Percentiles rank a stretch among this genome's conserved stretches.
phyloP scores from a whole-genome alignment of 2,888 invertebrate species.

The Coelopa pilipes region DNA sequence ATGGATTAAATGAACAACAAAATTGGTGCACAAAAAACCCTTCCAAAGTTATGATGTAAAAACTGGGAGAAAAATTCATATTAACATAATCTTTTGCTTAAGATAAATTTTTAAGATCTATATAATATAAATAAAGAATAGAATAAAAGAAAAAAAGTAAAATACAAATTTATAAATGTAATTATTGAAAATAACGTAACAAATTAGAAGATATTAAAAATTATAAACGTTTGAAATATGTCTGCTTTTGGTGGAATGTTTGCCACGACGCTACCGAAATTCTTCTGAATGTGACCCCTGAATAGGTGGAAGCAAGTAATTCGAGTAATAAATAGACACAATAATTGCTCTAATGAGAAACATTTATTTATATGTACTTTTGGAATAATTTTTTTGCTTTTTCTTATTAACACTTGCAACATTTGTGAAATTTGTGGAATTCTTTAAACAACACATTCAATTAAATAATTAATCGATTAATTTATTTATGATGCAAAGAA shows the following conservation, averaged over 20 bases:
- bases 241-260: too few relatives aligned
- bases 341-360: constrained; percentile 18
- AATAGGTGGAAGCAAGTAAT: not conserved
- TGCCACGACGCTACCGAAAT: too few relatives aligned
- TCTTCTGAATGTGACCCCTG: not conserved
- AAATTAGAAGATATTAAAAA: not conserved
- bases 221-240: not conserved
- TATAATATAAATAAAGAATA: not conserved
- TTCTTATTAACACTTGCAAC: constrained; percentile 26
- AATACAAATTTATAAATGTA: not conserved
- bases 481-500: constrained; percentile 28
- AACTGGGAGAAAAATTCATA: constrained; percentile 25
- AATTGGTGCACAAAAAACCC: not conserved
- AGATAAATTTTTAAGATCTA: too few relatives aligned
- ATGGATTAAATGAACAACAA: not conserved
- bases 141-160: not conserved
- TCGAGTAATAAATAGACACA: not conserved
- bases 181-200: not conserved
- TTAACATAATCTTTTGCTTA: constrained; percentile 8
- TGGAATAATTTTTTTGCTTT: constrained; percentile 18
- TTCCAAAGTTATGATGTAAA: constrained; percentile 25
- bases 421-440: not conserved
- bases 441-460: constrained; percentile 32
- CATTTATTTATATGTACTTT: constrained; percentile 26
- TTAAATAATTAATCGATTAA: constrained; percentile 19